Percentiles rank a stretch among this genome's conserved stretches.
phyloP scores from a whole-genome alignment of 2,113 vertebrate genomes.

The Sylvia atricapilla region DNA sequence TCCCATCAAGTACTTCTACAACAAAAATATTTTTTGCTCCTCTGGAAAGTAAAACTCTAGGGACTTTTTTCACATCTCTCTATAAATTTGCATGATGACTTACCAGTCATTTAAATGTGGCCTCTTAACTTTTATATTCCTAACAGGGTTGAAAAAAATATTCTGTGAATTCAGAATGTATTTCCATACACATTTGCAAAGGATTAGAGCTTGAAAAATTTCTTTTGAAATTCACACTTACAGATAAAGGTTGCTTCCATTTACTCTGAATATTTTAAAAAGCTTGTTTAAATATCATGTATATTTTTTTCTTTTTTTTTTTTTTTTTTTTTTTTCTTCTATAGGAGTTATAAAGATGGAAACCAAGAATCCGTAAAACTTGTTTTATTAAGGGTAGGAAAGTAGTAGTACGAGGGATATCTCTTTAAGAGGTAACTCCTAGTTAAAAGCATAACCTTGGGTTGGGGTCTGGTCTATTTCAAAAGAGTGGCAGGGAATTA shows the following conservation, averaged over 20 bases:
- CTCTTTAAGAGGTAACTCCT: background rate
- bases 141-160: background rate
- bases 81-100: background rate
- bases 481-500: background rate
- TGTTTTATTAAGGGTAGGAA: background rate
- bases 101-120: constrained; percentile 2
- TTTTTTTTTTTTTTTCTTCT: background rate
- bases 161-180: background rate
- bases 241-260: constrained; percentile 23
- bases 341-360: background rate
- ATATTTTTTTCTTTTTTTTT: background rate
- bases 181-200: constrained; percentile 12
- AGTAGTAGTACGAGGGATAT: background rate
- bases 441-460: background rate
- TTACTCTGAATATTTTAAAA: constrained; percentile 21
- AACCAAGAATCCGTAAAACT: background rate
- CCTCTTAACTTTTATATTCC: background rate
- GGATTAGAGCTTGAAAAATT: constrained; percentile 7
- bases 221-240: background rate
- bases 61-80: background rate
- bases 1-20: background rate
- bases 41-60: background rate
- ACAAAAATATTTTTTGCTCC: background rate
- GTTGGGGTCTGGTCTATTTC: background rate
- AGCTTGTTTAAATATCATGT: constrained; percentile 9